phyloP scores from a whole-genome alignment of 2,888 invertebrate genomes.

The Mantis religiosa region DNA sequence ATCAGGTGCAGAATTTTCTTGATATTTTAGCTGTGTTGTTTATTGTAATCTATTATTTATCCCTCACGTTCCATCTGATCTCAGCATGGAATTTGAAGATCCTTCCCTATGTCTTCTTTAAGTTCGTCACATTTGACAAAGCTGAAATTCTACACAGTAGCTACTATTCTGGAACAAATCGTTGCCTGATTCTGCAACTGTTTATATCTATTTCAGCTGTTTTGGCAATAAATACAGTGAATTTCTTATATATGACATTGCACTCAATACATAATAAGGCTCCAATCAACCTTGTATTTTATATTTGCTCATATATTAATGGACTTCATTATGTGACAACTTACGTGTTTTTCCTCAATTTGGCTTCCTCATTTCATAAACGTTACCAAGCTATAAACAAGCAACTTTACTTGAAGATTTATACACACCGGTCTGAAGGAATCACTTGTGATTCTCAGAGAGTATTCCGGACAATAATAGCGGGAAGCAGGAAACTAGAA shows the following conservation, averaged over 20 bases:
- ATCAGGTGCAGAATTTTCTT: background rate
- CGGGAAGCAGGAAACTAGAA: too few species aligned
- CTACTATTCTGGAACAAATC: background rate
- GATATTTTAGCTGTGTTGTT: background rate
- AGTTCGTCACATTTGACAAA: background rate
- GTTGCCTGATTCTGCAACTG: background rate
- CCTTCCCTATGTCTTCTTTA: background rate
- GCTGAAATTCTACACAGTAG: background rate
- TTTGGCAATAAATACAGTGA: background rate
- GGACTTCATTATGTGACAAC: too few species aligned
- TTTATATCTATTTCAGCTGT: background rate
- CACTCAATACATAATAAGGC: too few species aligned
- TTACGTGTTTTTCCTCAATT: too few species aligned
- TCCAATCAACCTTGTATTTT: too few species aligned
- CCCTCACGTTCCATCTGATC: background rate
- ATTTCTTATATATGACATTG: background rate
- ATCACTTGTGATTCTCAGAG: too few species aligned
- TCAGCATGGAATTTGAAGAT: background rate
- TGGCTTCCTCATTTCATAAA: too few species aligned
- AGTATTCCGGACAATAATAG: too few species aligned
- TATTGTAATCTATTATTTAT: background rate
- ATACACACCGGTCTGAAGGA: too few species aligned
- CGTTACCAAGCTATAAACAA: too few species aligned
- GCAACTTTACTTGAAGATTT: too few species aligned
- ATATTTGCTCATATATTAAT: background rate